Conservation (phyloP, 2,888 invertebrate species). For the Sycophila texana region DNA sequence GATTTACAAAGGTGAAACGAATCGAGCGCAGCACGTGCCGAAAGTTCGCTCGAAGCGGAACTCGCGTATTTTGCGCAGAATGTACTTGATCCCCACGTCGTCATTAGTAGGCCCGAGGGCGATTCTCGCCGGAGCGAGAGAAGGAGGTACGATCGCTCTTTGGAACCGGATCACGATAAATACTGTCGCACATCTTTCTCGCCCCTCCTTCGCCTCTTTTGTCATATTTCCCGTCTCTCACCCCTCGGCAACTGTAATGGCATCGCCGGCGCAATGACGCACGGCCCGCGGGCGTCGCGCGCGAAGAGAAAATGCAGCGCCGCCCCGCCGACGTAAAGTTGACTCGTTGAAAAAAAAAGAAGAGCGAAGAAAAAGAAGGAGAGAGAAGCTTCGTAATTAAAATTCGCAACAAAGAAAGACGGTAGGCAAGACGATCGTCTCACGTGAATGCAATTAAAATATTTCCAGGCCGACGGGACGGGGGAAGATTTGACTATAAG, state of each 20-base stretch:
- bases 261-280: neutral
- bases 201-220: conserved; percentile 2
- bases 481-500: conserved; percentile 1
- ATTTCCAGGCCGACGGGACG: conserved; percentile 14
- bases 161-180: conserved; percentile 12
- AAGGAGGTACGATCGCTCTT: neutral
- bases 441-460: conserved; percentile 64
- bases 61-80: conserved; percentile 48
- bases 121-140: too few relatives aligned
- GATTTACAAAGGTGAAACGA: too few relatives aligned
- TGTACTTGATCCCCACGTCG: neutral
- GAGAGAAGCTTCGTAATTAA: conserved; percentile 66
- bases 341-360: too few relatives aligned
- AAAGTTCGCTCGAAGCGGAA: neutral
- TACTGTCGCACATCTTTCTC: neutral
- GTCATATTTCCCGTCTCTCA: conserved; percentile 17
- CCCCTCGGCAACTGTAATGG: conserved; percentile 1
- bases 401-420: conserved; percentile 64
- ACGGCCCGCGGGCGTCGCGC: neutral
- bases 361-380: too few relatives aligned
- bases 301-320: conserved; percentile 22
- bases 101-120: conserved; percentile 14
- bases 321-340: too few relatives aligned
- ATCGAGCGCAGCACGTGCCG: too few relatives aligned
- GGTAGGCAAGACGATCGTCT: conserved; percentile 59